Evolutionary conservation across 1,140 invertebrate species (phyloP).

Genomic region (Trachymyrmex septentrionalis): DNA sequence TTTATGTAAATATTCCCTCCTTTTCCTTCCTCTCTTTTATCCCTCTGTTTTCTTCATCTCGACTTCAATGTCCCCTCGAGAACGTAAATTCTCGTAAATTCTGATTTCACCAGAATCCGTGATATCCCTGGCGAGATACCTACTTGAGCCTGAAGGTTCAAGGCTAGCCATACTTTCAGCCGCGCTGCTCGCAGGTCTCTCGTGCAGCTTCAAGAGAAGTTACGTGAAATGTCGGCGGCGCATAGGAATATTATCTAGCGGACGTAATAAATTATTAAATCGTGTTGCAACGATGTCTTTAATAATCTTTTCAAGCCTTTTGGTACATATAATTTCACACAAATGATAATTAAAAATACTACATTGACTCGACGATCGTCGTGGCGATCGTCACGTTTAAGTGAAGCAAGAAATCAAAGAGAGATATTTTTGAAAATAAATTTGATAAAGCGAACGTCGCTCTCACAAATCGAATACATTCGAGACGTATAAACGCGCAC

Average conservation of each 20-base stretch:
- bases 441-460: background rate
- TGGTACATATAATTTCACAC: background rate
- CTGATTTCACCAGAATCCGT: conserved; percentile 48
- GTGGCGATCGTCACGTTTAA: background rate
- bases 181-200: conserved; percentile 32
- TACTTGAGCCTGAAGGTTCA: conserved; percentile 62
- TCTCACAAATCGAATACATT: background rate
- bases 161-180: conserved; percentile 59
- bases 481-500: conserved; percentile 11
- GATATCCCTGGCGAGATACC: conserved; percentile 51
- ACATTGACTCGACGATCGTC: background rate
- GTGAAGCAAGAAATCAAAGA: background rate
- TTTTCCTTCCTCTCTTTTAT: background rate
- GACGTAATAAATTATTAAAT: conserved; percentile 60
- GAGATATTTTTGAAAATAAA: background rate
- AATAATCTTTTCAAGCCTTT: conserved; percentile 27
- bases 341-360: background rate
- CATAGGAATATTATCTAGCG: conserved; percentile 37
- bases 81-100: conserved; percentile 62
- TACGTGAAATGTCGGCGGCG: conserved; percentile 34
- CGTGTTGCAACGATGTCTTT: background rate
- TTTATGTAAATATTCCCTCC: conserved; percentile 38
- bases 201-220: conserved; percentile 48
- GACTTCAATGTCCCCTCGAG: conserved; percentile 20
- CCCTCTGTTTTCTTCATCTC: background rate